Conservation (phyloP, 2,113 vertebrate species). For the Todiramphus chloris region DNA sequence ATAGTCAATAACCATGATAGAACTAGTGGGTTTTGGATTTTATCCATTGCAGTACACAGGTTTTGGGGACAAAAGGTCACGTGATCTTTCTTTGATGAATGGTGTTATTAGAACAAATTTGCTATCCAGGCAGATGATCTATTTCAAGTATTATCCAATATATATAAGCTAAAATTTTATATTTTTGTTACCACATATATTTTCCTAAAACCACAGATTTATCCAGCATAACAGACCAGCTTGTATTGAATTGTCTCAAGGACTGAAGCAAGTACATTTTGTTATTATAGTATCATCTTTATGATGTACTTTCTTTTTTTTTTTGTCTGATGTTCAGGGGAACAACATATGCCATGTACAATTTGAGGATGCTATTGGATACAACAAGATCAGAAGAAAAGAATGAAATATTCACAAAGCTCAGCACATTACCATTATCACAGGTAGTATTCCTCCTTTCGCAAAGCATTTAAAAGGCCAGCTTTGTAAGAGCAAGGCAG, state of each 20-base stretch:
- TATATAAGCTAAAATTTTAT: neutral
- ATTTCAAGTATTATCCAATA: neutral
- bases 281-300: neutral
- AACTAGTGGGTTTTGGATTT: neutral
- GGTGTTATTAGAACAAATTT: neutral
- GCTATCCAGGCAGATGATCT: neutral
- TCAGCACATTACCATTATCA: neutral
- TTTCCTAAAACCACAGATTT: neutral
- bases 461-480: neutral
- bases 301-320: neutral
- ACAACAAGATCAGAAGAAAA: neutral
- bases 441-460: neutral
- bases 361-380: neutral
- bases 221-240: neutral
- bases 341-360: neutral
- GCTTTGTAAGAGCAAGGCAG: neutral
- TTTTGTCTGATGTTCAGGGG: neutral
- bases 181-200: neutral
- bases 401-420: neutral
- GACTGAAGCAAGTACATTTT: neutral
- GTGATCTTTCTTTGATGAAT: neutral
- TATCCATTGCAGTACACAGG: neutral
- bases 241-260: neutral
- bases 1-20: neutral
- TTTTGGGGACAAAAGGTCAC: neutral